phyloP scores from a whole-genome alignment of 2,797 vertebrate species.

The Corythornis leucogaster region DNA sequence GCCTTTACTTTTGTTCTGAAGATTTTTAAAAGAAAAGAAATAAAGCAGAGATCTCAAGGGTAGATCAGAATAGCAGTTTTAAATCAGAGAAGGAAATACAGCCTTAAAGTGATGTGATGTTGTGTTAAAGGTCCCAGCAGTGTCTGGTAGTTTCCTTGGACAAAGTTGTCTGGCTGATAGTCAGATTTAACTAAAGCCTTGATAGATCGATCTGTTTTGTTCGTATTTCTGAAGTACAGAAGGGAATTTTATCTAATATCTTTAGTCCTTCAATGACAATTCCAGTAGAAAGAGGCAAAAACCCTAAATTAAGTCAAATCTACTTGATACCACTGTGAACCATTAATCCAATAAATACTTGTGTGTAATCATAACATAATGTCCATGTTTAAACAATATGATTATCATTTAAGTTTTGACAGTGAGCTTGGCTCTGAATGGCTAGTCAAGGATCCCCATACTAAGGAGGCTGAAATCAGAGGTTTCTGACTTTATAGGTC shows the following conservation, averaged over 20 bases:
- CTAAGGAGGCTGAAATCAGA: not conserved
- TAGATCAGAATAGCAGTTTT: constrained; percentile 19
- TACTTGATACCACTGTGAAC: not conserved
- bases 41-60: constrained; percentile 9
- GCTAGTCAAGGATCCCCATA: not conserved
- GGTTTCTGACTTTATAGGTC: not conserved
- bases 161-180: not conserved
- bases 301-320: not conserved
- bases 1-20: constrained; percentile 24
- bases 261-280: not conserved
- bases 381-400: not conserved
- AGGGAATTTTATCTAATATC: not conserved
- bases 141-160: not conserved
- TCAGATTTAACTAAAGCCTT: not conserved
- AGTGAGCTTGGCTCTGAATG: not conserved
- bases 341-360: not conserved
- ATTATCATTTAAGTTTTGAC: not conserved
- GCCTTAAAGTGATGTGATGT: not conserved
- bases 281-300: not conserved
- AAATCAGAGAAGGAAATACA: constrained; percentile 1
- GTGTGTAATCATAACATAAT: not conserved
- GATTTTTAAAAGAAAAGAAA: not conserved
- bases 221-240: not conserved
- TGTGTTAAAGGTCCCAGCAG: not conserved
- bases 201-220: not conserved